phyloP scores from a whole-genome alignment of 2,888 invertebrate genomes.

The Limnephilus marmoratus region DNA sequence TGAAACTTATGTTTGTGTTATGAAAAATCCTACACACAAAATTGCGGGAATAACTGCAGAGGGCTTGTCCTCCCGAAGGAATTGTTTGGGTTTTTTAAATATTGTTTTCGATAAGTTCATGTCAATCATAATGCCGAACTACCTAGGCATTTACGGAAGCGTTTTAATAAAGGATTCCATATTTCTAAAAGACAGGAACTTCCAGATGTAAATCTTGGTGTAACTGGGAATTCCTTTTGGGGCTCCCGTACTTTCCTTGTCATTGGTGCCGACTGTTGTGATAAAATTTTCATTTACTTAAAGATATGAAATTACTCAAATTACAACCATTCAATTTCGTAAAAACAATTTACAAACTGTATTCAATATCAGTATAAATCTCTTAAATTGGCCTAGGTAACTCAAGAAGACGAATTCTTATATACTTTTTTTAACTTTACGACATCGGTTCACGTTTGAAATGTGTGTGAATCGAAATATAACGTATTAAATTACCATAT shows the following conservation, averaged over 20 bases:
- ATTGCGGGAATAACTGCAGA: neutral
- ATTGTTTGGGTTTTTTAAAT: no score
- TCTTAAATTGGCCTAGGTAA: neutral
- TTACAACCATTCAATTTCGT: neutral
- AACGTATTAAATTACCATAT: slow-evolving; percentile 27
- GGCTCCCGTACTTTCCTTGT: neutral
- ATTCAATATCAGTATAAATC: neutral
- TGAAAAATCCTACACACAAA: neutral
- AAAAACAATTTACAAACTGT: neutral
- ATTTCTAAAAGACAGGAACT: no score
- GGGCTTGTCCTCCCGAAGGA: neutral
- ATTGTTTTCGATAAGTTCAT: no score
- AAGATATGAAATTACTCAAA: neutral
- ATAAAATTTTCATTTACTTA: neutral
- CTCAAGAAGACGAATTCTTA: slow-evolving; percentile 3
- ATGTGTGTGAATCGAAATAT: slow-evolving; percentile 21
- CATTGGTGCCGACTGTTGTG: neutral
- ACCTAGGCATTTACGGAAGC: neutral
- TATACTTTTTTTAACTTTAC: neutral
- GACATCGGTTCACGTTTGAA: slow-evolving; percentile 14
- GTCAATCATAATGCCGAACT: no score
- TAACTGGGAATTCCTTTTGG: no score
- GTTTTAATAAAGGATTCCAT: no score
- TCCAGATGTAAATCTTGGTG: no score
- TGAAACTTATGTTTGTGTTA: neutral